Evolutionary conservation across 2,113 vertebrate genomes (phyloP).

Genomic region (Anarrhichthys ocellatus): DNA sequence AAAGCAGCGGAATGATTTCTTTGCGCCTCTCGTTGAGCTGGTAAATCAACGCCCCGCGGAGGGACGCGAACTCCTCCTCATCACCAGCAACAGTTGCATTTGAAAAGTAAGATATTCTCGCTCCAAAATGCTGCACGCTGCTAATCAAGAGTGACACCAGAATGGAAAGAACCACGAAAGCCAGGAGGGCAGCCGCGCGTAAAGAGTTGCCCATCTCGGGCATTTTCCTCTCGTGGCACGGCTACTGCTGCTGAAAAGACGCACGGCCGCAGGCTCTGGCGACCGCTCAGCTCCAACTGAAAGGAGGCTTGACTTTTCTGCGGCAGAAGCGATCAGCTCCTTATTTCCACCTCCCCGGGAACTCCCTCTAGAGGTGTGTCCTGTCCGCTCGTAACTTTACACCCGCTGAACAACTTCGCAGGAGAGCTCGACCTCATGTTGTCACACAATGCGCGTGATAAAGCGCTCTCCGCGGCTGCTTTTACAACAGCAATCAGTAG

Average conservation of each 20-base stretch:
- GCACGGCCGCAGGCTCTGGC: conserved; percentile 34
- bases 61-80: conserved; percentile 57
- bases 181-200: conserved; percentile 76
- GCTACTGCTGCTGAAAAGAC: conserved; percentile 20
- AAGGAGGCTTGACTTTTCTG: conserved; percentile 33
- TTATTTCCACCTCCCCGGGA: conserved; percentile 73
- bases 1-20: conserved; percentile 80
- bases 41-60: conserved; percentile 67
- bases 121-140: conserved; percentile 80
- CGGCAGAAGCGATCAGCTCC: conserved; percentile 56
- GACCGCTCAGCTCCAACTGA: conserved; percentile 33
- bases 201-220: conserved; percentile 75
- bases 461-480: conserved; percentile 6
- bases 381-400: conserved; percentile 76
- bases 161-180: conserved; percentile 78
- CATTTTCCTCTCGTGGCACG: conserved; percentile 53
- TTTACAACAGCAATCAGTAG: not conserved
- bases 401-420: conserved; percentile 60
- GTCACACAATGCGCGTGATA: conserved; percentile 26
- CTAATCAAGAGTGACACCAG: conserved; percentile 77
- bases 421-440: conserved; percentile 59
- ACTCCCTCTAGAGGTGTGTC: conserved; percentile 83
- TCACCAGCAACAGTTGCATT: conserved; percentile 51
- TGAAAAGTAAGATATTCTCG: conserved; percentile 39
- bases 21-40: conserved; percentile 78